These are phyloP conservation scores for Acanthurus lineatus DNA, from an alignment of 2,797 vertebrate genomes.

Conservation along the genomic window DNA sequence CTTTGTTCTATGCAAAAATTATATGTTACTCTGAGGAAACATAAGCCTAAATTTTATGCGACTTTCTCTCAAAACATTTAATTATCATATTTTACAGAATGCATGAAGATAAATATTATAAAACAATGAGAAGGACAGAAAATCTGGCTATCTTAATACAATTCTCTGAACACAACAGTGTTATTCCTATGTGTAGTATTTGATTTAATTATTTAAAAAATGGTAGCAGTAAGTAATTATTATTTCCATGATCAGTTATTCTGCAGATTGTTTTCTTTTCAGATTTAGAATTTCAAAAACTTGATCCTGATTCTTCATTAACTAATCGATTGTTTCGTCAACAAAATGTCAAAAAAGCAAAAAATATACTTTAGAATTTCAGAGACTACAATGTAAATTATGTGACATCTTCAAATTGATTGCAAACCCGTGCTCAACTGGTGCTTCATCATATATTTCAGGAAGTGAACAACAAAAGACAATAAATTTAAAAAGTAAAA, in stretches of 20 bases:
- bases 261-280: not conserved
- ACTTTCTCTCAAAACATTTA: conserved; percentile 3
- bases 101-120: not conserved
- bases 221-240: not conserved
- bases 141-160: not conserved
- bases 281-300: no score
- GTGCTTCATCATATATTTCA: not conserved
- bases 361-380: no score
- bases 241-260: not conserved
- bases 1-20: not conserved
- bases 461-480: not conserved
- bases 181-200: not conserved
- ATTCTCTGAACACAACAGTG: not conserved
- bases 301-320: no score
- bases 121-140: not conserved
- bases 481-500: not conserved
- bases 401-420: not conserved
- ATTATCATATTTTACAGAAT: conserved; percentile 2
- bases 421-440: not conserved
- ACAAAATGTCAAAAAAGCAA: not conserved
- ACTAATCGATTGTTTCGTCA: not conserved
- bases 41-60: not conserved
- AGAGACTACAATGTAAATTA: no score
- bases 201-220: not conserved
- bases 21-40: not conserved